A percentile compares a stretch with the other conserved stretches of the same genome.
Evolutionary conservation across 2,888 invertebrate species (phyloP).

Genomic region (Cephalotes varians): DNA sequence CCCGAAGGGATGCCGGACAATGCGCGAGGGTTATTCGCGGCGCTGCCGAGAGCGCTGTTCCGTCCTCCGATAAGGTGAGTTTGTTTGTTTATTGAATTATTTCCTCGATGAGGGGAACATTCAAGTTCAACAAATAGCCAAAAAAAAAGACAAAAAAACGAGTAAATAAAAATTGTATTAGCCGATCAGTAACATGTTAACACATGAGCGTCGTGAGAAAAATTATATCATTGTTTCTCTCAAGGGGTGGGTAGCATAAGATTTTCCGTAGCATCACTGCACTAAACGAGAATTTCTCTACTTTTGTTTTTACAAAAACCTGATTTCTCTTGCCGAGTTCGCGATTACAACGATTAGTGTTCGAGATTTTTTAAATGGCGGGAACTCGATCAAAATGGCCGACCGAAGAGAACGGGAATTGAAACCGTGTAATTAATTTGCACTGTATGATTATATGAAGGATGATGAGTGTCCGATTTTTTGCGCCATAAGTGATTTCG

Average conservation of each 20-base stretch:
- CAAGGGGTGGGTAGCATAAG: too few relatives aligned
- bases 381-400: background rate
- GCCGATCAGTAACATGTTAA: too few relatives aligned
- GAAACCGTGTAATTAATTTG: background rate
- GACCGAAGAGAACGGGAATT: background rate
- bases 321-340: background rate
- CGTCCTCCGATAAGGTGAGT: slow-evolving; percentile 14
- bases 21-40: background rate
- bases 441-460: background rate
- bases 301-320: background rate
- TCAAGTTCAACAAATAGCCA: background rate
- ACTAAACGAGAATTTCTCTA: background rate
- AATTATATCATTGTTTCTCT: too few relatives aligned
- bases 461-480: background rate
- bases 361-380: background rate
- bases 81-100: background rate
- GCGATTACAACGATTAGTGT: background rate
- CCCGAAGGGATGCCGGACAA: background rate
- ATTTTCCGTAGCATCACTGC: background rate
- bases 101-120: background rate
- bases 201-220: too few relatives aligned
- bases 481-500: background rate
- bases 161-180: background rate
- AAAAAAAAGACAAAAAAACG: background rate
- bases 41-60: too few relatives aligned